Base-by-base conservation (phyloP, 1,140 invertebrate species). In the Leptinotarsa lineolata region DNA sequence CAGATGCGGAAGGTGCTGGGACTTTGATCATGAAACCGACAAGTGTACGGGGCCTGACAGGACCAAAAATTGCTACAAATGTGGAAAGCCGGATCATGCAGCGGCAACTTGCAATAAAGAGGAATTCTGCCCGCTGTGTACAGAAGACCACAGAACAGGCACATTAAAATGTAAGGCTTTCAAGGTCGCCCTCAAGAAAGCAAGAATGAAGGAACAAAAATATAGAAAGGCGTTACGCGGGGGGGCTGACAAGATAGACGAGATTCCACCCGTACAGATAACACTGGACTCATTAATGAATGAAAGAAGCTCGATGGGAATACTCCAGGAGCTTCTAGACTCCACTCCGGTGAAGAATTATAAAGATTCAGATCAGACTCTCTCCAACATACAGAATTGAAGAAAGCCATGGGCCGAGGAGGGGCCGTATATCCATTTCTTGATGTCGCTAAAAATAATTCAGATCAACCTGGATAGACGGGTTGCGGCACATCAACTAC, bases 1-100 rank as follows among this genome's bases (percentile, higher is more conserved):
- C 20, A 72, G 66, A 68, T 76, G 74, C 48, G 46, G 6, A 21
- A 68, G 24, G 20, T 76, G 74, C 39, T 70, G 66, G 66, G 74
- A 18, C 2, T 76, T 22, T 48, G 72, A 46, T 21, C 74, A 73
- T 44, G 15, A 3, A 13, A 64, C 22, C 16, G 16, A 65, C 11
- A 22, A 24, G 4, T 76, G 74, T 39, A 58, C 24, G n/a, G 72
- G 68, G 4, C 66, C 44, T 1, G 72, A 76, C 45, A 73, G 74
- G 64, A 16, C 15, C 4, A 66, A 48, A 2, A 16, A 18, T 15
- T 76, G 74, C 30, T 74, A 63, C 30, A 73, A 39, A 70, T 76
- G 74, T 44, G 66, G 66, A 16, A 24, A 66, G 13, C 66, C 68
- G 39, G 74, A 66, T 6, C 74, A 76, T 44, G 24, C 6, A 15